phyloP scores from a whole-genome alignment of 1,140 invertebrate genomes.

The Saccostrea echinata region DNA sequence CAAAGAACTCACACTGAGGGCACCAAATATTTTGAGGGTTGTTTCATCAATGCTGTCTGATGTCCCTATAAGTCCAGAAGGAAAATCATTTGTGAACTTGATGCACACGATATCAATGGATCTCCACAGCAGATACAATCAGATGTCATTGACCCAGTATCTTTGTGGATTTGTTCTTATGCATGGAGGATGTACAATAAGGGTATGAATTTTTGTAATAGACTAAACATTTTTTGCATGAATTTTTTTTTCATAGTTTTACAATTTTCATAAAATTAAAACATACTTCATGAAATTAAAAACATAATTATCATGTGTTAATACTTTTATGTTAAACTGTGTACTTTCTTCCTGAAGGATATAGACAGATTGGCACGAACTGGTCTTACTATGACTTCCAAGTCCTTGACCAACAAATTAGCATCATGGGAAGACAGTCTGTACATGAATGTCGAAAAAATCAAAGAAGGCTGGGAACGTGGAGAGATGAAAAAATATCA shows the following conservation, averaged over 20 bases:
- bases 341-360: neutral
- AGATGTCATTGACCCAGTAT: neutral
- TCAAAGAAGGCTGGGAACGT: neutral
- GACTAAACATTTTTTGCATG: neutral
- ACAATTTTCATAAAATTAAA: neutral
- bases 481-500: constrained; percentile 6
- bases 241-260: neutral
- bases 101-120: neutral
- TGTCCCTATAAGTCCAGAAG: neutral
- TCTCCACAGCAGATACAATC: neutral
- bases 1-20: neutral
- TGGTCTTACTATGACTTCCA: neutral
- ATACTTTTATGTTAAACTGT: neutral
- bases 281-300: neutral
- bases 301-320: neutral
- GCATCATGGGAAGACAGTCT: neutral
- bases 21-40: neutral
- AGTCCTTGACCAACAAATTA: neutral
- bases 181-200: neutral
- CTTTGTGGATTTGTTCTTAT: neutral
- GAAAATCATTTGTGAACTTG: neutral
- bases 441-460: neutral
- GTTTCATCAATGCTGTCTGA: neutral
- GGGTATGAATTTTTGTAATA: neutral
- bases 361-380: neutral